Evolutionary conservation across 2,888 invertebrate genomes (phyloP).

Genomic region (Leptura quadrifasciata): DNA sequence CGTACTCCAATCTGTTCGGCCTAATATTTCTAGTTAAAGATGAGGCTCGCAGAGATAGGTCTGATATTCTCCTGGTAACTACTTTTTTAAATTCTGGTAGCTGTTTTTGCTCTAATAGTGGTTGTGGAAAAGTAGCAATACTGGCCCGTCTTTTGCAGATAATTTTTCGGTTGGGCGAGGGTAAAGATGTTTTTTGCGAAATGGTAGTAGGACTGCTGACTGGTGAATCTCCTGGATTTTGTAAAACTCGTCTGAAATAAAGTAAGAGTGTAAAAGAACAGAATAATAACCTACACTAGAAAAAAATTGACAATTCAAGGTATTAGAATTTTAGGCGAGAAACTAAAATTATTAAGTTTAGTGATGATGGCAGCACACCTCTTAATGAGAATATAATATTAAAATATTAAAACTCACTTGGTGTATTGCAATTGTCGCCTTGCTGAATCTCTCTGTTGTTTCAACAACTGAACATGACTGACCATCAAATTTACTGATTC

Average conservation of each 20-base stretch:
- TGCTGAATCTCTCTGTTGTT: conserved; percentile 76
- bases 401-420: conserved; percentile 69
- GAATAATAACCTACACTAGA: no score
- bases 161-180: conserved; percentile 56
- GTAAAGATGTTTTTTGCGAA: conserved; percentile 40
- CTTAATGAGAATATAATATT: neutral
- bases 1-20: conserved; percentile 73
- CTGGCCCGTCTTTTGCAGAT: conserved; percentile 76
- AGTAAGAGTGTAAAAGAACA: neutral
- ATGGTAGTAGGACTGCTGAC: conserved; percentile 45
- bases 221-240: conserved; percentile 62
- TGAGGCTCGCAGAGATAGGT: conserved; percentile 66
- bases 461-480: conserved; percentile 77
- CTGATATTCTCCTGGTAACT: conserved; percentile 68
- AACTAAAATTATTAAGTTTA: no score
- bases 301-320: no score
- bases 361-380: no score
- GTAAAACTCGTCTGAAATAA: conserved; percentile 67
- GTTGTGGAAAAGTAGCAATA: conserved; percentile 75
- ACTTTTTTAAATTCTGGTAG: conserved; percentile 59
- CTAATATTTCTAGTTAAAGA: conserved; percentile 68
- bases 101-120: conserved; percentile 47
- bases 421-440: conserved; percentile 77
- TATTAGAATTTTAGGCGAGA: no score
- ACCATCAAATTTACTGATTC: conserved; percentile 78